Base-by-base conservation (phyloP, 2,113 vertebrate species). In the Edolisoma coerulescens region DNA sequence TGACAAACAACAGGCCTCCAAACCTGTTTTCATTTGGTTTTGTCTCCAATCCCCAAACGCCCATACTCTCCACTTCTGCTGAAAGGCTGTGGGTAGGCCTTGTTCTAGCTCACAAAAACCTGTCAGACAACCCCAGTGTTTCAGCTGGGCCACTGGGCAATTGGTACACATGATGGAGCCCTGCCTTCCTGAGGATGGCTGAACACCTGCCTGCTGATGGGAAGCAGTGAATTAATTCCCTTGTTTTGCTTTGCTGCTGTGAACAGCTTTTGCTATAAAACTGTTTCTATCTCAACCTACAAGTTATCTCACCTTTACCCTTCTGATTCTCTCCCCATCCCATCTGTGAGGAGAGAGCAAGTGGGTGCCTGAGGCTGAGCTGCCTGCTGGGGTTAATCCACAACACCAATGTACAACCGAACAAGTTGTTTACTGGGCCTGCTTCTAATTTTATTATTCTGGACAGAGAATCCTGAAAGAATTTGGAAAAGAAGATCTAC, bases 121-220 rank as follows among this genome's bases (percentile, higher is more conserved):
- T 42, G n/a, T 42, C 64, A 82, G 54, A 90, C 15, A 79, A 42
- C 3, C 7, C 39, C 26, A 41, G 37, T 28, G 53, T 17, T 87
- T 85, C 7, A 17, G 32, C 16, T 60, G 69, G 27, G 16, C 81
- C 79, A 56, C 35, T 24, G 44, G 15, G 56, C 47, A 79, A 78
- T 2, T 12, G 14, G 8, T 20, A 59, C 20, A 8, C 1, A 1
- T 1, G 3, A 61, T 22, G 7, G 37, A 85, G 37, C 24, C 52
- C 56, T 19, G 32, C 37, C 67, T 81, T 76, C 69, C 56, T 74
- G 42, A 54, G 49, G 30, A 60, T 33, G 27, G 68, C 39, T 54
- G 7, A 87, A 87, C 67, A 75, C 24, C 44, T 61, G 53, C 23
- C 53, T 45, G 47, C 45, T 39, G 53, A 77, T 27, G 19, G 42